A percentile compares a stretch with the other conserved stretches of the same genome.
Evolutionary conservation across 2,888 invertebrate species (phyloP).

Genomic region (Oxycera nigricornis): DNA sequence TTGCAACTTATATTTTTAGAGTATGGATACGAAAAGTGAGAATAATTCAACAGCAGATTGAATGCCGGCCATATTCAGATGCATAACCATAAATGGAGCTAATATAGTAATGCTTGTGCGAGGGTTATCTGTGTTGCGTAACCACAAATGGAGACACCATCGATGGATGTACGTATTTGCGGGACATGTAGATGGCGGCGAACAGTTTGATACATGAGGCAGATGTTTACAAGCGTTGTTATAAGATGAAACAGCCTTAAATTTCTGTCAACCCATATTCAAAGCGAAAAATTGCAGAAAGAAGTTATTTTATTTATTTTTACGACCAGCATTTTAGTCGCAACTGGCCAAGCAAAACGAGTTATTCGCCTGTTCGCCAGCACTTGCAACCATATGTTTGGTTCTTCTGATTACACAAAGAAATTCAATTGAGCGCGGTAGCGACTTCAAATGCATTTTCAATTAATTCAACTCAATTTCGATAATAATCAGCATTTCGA

Average conservation of each 20-base stretch:
- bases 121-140: background rate
- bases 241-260: background rate
- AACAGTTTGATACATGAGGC: background rate
- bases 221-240: background rate
- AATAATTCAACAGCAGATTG: background rate
- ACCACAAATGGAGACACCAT: background rate
- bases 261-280: too few relatives aligned
- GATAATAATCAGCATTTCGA: background rate
- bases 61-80: conserved; percentile 1
- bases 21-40: too few relatives aligned
- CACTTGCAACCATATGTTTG: background rate
- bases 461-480: conserved; percentile 11
- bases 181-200: background rate
- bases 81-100: conserved; percentile 23
- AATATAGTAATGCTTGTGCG: background rate
- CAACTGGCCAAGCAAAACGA: too few relatives aligned
- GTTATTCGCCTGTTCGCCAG: too few relatives aligned
- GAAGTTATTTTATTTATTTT: too few relatives aligned
- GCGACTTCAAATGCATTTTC: background rate
- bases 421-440: background rate
- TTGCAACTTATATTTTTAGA: too few relatives aligned
- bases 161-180: background rate
- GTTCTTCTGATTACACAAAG: conserved; percentile 4
- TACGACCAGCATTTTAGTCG: too few relatives aligned
- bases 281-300: too few relatives aligned